Conservation (phyloP, 2,888 invertebrate species). For the Melolontha melolontha region DNA sequence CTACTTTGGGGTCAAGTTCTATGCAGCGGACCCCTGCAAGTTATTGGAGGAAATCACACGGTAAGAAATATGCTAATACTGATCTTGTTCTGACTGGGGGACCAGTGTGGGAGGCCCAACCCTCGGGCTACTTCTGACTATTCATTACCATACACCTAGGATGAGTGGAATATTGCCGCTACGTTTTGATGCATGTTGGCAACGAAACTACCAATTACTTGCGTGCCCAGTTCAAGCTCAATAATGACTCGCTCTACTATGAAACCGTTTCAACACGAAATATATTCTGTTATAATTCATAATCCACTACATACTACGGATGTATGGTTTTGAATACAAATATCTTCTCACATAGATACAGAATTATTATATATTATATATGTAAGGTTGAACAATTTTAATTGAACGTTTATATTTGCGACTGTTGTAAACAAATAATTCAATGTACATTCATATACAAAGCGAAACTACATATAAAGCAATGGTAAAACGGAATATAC, state of each 20-base stretch:
- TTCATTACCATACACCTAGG: slow-evolving; percentile 48
- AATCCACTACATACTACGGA: slow-evolving; percentile 7
- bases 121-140: slow-evolving; percentile 47
- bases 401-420: background rate
- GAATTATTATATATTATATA: too few species aligned
- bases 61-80: slow-evolving; percentile 67
- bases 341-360: background rate
- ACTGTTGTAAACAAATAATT: background rate
- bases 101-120: slow-evolving; percentile 49
- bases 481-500: too few species aligned
- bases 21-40: slow-evolving; percentile 97
- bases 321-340: background rate
- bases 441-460: background rate
- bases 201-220: slow-evolving; percentile 55
- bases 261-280: slow-evolving; percentile 40
- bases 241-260: slow-evolving; percentile 29
- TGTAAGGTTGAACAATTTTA: too few species aligned
- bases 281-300: slow-evolving; percentile 41
- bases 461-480: too few species aligned
- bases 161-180: slow-evolving; percentile 39
- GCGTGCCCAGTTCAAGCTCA: slow-evolving; percentile 46
- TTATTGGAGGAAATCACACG: slow-evolving; percentile 95
- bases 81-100: slow-evolving; percentile 49
- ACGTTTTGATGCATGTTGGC: slow-evolving; percentile 45
- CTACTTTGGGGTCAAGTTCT: slow-evolving; percentile 97